phyloP scores from a whole-genome alignment of 2,888 invertebrate genomes.

The Drepanosiphum platanoidis region DNA sequence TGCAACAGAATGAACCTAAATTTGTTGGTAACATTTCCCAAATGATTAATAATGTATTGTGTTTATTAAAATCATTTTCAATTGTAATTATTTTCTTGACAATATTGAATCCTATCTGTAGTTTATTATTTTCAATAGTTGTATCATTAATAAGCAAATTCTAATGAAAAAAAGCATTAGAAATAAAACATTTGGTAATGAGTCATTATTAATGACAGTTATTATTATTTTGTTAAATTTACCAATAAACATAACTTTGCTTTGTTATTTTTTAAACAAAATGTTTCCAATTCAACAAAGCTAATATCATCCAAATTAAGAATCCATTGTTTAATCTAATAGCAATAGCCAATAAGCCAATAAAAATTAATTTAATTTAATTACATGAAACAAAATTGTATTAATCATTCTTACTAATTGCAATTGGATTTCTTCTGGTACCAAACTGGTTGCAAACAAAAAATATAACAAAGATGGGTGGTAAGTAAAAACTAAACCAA shows the following conservation, averaged over 20 bases:
- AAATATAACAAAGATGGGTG: constrained; percentile 52
- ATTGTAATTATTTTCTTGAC: constrained; percentile 23
- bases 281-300: constrained; percentile 38
- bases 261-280: constrained; percentile 41
- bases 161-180: not conserved
- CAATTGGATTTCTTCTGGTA: constrained; percentile 26
- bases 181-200: not conserved
- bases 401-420: constrained; percentile 33
- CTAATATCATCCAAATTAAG: constrained; percentile 45
- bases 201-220: not conserved
- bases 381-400: not conserved
- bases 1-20: constrained; percentile 54
- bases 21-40: constrained; percentile 42
- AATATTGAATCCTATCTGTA: constrained; percentile 28
- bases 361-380: not conserved
- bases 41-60: constrained; percentile 41
- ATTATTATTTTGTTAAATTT: not conserved
- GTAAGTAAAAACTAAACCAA: constrained; percentile 36
- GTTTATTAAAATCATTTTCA: constrained; percentile 27
- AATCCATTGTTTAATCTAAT: constrained; percentile 48
- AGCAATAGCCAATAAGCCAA: not conserved
- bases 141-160: constrained; percentile 30
- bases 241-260: constrained; percentile 54
- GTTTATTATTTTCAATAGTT: constrained; percentile 34
- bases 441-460: constrained; percentile 47